A percentile compares a stretch with the other conserved stretches of the same genome.
Evolutionary conservation across 1,140 invertebrate species (phyloP).

Genomic region (Drosophila neocordata): DNA sequence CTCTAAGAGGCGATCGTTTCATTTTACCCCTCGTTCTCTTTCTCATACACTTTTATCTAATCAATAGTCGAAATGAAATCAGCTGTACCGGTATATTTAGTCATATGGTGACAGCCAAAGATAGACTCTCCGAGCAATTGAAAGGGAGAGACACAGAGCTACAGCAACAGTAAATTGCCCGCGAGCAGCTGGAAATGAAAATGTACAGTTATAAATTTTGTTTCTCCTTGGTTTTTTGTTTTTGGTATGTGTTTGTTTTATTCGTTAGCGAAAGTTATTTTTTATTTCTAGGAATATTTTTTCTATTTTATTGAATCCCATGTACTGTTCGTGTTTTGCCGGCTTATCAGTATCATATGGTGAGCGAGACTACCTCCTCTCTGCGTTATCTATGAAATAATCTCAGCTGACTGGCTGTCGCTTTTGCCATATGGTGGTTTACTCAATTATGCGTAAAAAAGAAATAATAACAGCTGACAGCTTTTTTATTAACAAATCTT

Average conservation of each 20-base stretch:
- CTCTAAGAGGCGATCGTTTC: background rate
- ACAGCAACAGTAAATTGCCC: constrained; percentile 13
- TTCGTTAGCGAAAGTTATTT: constrained; percentile 41
- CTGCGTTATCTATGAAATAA: constrained; percentile 46
- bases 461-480: constrained; percentile 20
- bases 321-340: constrained; percentile 6
- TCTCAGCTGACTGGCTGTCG: constrained; percentile 42
- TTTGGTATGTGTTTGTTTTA: constrained; percentile 24
- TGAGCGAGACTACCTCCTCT: constrained; percentile 38
- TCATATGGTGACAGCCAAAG: constrained; percentile 59
- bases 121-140: constrained; percentile 5
- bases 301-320: background rate
- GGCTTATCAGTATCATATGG: constrained; percentile 74
- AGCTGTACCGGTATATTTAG: constrained; percentile 75
- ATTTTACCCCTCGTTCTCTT: constrained; percentile 31
- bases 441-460: background rate
- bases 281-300: background rate
- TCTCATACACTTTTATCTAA: constrained; percentile 41
- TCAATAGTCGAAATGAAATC: constrained; percentile 69
- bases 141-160: constrained; percentile 15
- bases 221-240: constrained; percentile 11
- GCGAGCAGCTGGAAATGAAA: constrained; percentile 17
- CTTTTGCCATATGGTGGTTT: constrained; percentile 17
- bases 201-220: constrained; percentile 62
- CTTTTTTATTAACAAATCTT: constrained; percentile 1